These are phyloP conservation scores for Phodopus roborovskii DNA, from an alignment of 2,113 vertebrate genomes.

Conservation along the genomic window DNA sequence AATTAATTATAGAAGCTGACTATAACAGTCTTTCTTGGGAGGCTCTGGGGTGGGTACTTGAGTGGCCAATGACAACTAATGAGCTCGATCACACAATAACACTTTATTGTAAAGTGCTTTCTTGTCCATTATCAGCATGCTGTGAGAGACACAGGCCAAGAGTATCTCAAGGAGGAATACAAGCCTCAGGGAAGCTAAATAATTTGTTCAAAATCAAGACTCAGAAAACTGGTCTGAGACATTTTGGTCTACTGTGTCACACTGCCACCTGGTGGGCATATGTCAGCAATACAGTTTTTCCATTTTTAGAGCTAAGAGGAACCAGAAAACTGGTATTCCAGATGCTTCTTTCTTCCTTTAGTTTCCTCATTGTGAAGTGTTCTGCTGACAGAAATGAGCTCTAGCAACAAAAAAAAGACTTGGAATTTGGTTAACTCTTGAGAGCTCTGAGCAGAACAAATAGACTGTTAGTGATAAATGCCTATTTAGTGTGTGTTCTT, in stretches of 20 bases:
- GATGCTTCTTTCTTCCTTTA: background rate
- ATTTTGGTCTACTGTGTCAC: background rate
- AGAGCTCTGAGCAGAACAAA: background rate
- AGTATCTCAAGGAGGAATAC: background rate
- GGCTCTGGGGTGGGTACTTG: background rate
- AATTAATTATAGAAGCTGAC: background rate
- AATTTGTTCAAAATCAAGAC: background rate
- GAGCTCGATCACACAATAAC: background rate
- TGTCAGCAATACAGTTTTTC: background rate
- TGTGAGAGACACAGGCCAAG: background rate
- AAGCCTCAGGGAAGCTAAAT: background rate
- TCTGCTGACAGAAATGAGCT: background rate
- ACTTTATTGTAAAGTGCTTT: background rate
- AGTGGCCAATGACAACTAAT: background rate
- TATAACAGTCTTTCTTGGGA: background rate
- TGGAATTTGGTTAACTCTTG: background rate
- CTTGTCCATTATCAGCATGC: background rate
- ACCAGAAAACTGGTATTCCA: background rate
- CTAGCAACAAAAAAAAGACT: background rate
- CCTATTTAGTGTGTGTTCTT: background rate
- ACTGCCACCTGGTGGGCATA: constrained; percentile 21
- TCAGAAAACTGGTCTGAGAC: background rate
- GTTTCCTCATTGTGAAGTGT: background rate
- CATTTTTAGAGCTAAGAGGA: background rate
- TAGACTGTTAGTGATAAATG: background rate